Base-by-base conservation (phyloP, 2,888 invertebrate genomes). In the Drosophila fulvimacula region DNA sequence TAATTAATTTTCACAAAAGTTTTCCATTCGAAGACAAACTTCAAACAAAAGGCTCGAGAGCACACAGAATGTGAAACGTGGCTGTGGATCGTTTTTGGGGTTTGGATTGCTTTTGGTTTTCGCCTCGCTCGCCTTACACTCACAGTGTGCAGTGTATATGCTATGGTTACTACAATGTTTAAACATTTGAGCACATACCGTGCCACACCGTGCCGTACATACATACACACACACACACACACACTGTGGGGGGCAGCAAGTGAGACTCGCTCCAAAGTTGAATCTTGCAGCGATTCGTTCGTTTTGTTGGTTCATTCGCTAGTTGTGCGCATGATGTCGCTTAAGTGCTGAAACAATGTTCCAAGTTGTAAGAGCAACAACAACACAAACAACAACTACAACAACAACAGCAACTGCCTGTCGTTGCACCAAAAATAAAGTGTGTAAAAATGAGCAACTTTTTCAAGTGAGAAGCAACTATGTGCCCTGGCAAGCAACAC, bases 1-100 rank as follows among this genome's bases (percentile, higher is more conserved):
- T 89, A 89, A 89, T 89, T 89, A 89, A 89, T 89, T 89, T 88
- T 88, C 88, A 85, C 88, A 89, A 87, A 89, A 80, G 85, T 83
- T 83, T 83, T 83, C 83, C 86, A 83, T 83, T 86, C 83, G 83
- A 83, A 83, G 83, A 83, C 83, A 83, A 83, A 88, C 86, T 86
- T 86, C 75, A 87, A 88, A 81, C 82, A 88, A 81, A 81, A 81
- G 85, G 70, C 70, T 69, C 51, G 13, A 57, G 13, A 57, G 70
- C 63, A 72, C 59, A 73, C 67, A 74, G 46, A 48, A 60, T 73
- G 67, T 64, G 73, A 59, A 59, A 70, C 60, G 65, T 68, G 66
- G 52, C 36, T 44, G 34, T 19, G 57, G 39, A 59, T 53, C 57
- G 44, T 42, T 48, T 72, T 74, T 66, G 60, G 66, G 67, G 67